phyloP scores from a whole-genome alignment of 2,113 vertebrate species.

The Corvus hawaiiensis region DNA sequence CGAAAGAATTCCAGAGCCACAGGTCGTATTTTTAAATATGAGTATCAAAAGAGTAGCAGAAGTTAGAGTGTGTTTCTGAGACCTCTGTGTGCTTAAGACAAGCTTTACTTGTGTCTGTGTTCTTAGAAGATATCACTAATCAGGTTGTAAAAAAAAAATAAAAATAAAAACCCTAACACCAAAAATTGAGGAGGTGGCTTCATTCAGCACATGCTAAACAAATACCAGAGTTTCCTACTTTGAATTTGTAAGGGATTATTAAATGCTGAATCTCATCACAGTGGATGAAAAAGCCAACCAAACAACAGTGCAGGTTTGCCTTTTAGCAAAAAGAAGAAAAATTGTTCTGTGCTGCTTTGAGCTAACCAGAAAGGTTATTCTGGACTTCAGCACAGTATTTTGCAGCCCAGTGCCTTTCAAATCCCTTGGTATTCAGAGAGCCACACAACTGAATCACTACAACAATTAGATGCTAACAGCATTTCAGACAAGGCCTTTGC shows the following conservation, averaged over 20 bases:
- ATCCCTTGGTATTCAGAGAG: neutral
- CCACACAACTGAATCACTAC: neutral
- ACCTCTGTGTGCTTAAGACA: neutral
- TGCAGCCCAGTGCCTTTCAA: neutral
- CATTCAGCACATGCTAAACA: neutral
- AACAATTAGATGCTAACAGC: neutral
- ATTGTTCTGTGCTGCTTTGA: neutral
- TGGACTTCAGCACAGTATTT: neutral
- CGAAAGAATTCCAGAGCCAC: neutral
- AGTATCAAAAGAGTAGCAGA: neutral
- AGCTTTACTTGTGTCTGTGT: neutral
- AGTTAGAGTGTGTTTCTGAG: neutral
- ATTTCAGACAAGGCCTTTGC: neutral
- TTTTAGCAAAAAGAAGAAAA: neutral
- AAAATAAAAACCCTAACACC: fast-evolving
- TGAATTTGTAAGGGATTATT: neutral
- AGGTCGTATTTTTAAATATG: neutral
- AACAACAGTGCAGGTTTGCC: neutral
- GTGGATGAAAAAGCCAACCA: neutral
- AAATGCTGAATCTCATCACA: neutral
- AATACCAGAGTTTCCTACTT: neutral
- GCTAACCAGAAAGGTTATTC: neutral
- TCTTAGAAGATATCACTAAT: neutral
- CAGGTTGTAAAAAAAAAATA: neutral
- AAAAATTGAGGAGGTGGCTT: neutral